Conservation (phyloP, 2,888 invertebrate species). For the Dicranocentrus wangi region DNA sequence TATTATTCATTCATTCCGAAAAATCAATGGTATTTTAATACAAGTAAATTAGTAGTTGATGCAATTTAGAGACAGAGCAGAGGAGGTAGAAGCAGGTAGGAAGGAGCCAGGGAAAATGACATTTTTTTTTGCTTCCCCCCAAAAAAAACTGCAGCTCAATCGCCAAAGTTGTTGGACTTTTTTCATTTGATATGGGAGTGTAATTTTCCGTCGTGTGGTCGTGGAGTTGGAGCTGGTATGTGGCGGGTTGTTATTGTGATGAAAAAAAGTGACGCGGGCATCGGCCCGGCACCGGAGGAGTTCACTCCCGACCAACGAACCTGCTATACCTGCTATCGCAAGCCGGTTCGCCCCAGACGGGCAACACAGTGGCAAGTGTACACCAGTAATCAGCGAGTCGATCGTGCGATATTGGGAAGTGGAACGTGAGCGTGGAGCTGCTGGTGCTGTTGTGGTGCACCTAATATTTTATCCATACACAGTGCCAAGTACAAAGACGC, state of each 20-base stretch:
- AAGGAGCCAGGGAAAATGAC: constrained; percentile 42
- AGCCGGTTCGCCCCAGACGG: no score
- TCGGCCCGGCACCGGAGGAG: constrained; percentile 50
- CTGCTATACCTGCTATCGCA: constrained; percentile 7
- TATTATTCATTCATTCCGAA: neutral
- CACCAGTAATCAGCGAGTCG: neutral
- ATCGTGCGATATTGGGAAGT: constrained; percentile 5
- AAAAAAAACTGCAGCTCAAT: neutral
- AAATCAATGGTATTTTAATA: constrained; percentile 55
- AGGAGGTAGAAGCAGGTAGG: no score
- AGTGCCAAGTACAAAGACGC: constrained; percentile 29
- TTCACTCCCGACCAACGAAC: constrained; percentile 53
- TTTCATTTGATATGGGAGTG: constrained; percentile 23
- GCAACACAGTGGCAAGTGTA: neutral
- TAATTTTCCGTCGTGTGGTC: neutral
- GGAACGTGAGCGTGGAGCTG: no score
- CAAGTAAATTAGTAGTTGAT: constrained; percentile 58
- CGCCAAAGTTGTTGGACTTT: no score
- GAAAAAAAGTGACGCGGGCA: constrained; percentile 48
- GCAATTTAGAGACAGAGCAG: constrained; percentile 13
- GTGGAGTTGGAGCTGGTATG: no score
- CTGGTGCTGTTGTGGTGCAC: no score
- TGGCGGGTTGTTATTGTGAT: constrained; percentile 41
- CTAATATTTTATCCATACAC: constrained; percentile 35
- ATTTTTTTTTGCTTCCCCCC: constrained; percentile 32